Base-by-base conservation (phyloP, 2,888 invertebrate species). In the Antheraea yamamai region DNA sequence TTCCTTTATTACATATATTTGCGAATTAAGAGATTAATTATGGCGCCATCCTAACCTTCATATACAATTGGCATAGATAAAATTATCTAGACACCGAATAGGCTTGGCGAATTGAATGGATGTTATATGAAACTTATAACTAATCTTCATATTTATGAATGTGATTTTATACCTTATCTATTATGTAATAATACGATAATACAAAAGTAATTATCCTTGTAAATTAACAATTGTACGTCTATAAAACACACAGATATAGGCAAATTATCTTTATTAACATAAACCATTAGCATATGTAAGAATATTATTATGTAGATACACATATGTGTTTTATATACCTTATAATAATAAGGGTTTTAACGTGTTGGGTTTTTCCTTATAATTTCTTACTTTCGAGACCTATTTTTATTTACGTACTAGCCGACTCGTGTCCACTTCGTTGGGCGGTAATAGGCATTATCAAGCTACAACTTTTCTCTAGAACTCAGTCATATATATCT, bases 31-130 rank as follows among this genome's bases (percentile, higher is more conserved):
- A 70, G 35, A 70, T 70, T 70, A 39, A 70, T 39, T 8, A 39
- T 70, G n/a, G 70, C 39, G 35, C 68, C 35, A 70, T 70, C 39
- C 20, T 70, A 68, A 68, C 30, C 68, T 68, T 35, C 68, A 18
- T 35, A 68, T 35, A 18, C 16, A 68, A 68, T 68, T 35, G 30
- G 18, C 30, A 20, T 20, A 30, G 68, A 68, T 68, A 68, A 68
- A 68, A 35, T 30, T 8, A 68, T 68, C 35, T 68, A 35, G 70
- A 70, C n/a, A 39, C 39, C 70, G 20, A 39, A 39, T 70, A 70
- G 70, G 70, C 39, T 70, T 70, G 70, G 39, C 70, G 39, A 70
- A 20, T 70, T 70, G 39, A 70, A 39, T 39, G 70, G n/a, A 70
- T 70, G 4, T n/a, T 14, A 64, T 66, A 16, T 66, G n/a, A 70